Base-by-base conservation (phyloP, 2,113 vertebrate genomes). In the Ctenodactylus gundi region DNA sequence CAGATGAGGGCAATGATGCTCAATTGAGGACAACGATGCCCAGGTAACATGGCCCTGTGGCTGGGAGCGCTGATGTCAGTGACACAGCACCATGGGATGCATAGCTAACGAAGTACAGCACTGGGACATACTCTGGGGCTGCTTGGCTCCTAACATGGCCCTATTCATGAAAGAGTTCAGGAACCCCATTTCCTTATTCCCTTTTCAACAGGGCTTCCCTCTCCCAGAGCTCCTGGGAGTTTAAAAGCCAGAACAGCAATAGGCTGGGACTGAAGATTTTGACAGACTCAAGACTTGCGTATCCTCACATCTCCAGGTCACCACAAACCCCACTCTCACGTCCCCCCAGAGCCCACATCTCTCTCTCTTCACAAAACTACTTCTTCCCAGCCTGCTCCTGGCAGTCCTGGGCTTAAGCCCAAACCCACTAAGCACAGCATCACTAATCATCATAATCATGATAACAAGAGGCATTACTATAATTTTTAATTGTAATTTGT, bases 401-500 rank as follows among this genome's bases (percentile, higher is more conserved):
- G 76, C 93, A 91, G 84, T 39, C 39, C 67, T 78, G 51, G 64
- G 64, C 86, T 49, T 27, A 49, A 58, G 64, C 87, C 53, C 89
- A 73, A 86, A 65, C 86, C 91, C 93, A 92, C 88, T 39, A 34
- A 41, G 70, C 86, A 80, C 80, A 89, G 58, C 34, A 70, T 46
- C 46, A 31, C 68, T 88, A 90, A 91, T 87, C 87, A 91, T 87
- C 60, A 90, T 84, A 93, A 95, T 94, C 81, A 73, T 6, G 62
- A 58, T 93, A 94, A 95, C 86, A 65, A 95, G 89, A 85, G 41
- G 87, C 87, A 94, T 94, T 87, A 91, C 89, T 90, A 44, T 93
- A 72, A 96, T 96, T 96, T 94, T 96, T 96, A 80, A 96, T 89
- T 96, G 75, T 85, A 91, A 97, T 96, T 95, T 93, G 92, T 80